These are phyloP conservation scores for Dicyrtomina minuta DNA, from an alignment of 2,888 invertebrate species.

Conservation along the genomic window DNA sequence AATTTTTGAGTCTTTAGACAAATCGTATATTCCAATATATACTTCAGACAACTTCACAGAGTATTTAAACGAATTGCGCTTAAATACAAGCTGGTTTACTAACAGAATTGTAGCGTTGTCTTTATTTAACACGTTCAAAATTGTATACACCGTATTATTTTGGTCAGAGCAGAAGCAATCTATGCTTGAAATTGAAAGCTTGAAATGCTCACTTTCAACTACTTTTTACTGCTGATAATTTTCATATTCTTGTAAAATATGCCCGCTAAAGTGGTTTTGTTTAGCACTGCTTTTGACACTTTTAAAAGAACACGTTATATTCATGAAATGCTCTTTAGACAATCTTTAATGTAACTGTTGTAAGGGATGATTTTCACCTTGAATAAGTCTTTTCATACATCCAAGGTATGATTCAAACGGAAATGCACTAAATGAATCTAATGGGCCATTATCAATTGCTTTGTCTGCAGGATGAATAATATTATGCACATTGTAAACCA, in stretches of 20 bases:
- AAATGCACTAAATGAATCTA: constrained; percentile 7
- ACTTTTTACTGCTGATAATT: not conserved
- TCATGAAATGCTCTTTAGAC: not conserved
- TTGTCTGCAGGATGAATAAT: not conserved
- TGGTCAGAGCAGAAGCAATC: not conserved
- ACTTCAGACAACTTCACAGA: too few relatives aligned
- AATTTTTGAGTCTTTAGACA: too few relatives aligned
- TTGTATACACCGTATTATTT: not conserved
- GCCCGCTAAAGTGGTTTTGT: not conserved
- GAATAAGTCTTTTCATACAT: not conserved
- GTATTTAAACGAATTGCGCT: not conserved
- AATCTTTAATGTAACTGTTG: constrained; percentile 2
- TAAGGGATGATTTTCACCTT: not conserved
- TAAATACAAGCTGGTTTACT: not conserved
- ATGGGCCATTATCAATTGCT: not conserved
- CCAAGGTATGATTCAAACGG: constrained; percentile 14
- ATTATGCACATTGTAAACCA: not conserved
- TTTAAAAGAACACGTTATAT: too few relatives aligned
- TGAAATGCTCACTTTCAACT: not conserved
- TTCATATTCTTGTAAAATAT: not conserved
- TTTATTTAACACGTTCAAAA: not conserved
- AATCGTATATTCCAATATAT: too few relatives aligned
- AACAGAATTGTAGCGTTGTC: not conserved
- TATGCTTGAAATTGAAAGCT: not conserved
- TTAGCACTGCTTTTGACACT: too few relatives aligned